phyloP scores from a whole-genome alignment of 2,797 vertebrate genomes.

The Pygocentrus nattereri region DNA sequence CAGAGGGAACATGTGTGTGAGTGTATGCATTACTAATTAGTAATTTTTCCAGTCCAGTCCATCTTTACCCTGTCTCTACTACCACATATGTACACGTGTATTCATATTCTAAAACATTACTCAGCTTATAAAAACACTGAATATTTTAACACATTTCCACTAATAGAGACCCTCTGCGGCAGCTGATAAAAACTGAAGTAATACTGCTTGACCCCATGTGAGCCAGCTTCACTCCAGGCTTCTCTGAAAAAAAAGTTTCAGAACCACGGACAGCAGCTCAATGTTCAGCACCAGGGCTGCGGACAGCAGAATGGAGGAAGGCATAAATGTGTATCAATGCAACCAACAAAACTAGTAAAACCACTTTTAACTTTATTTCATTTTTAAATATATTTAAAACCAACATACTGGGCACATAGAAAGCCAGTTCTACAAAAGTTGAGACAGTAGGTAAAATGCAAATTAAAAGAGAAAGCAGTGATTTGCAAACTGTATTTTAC shows the following conservation, averaged over 20 bases:
- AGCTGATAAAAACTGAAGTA: background rate
- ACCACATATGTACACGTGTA: background rate
- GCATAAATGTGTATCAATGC: no score
- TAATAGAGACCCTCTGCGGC: background rate
- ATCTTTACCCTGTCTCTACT: background rate
- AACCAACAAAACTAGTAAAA: no score
- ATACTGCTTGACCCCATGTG: background rate
- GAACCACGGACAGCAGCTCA: background rate
- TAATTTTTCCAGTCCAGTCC: background rate
- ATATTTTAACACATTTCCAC: background rate
- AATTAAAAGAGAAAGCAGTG: no score
- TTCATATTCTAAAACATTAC: background rate
- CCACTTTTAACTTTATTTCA: no score
- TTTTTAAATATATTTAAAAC: no score
- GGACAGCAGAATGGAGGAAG: background rate
- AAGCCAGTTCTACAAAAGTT: no score
- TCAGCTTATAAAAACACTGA: background rate
- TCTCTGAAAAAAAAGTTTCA: background rate
- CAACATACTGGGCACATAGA: no score
- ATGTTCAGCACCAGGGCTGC: background rate
- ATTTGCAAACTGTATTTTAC: no score
- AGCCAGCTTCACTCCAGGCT: background rate
- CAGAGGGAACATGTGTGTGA: background rate
- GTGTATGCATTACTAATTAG: no score
- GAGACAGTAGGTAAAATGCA: no score